phyloP scores from a whole-genome alignment of 2,797 vertebrate species.

The Protosalanx chinensis region DNA sequence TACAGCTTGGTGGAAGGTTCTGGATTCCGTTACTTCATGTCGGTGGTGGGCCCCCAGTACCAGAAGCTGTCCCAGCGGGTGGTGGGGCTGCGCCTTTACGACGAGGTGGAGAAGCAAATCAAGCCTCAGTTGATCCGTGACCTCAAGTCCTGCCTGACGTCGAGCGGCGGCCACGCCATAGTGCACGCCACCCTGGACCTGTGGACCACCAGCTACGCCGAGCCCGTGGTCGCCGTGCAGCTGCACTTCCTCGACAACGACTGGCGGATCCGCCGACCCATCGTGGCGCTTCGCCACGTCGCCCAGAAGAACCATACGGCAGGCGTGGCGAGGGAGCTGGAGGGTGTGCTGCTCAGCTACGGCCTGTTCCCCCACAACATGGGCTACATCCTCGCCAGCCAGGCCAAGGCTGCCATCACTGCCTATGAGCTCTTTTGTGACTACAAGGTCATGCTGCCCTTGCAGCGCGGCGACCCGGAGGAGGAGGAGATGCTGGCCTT shows the following conservation, averaged over 20 bases:
- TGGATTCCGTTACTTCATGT: slow-evolving; percentile 74
- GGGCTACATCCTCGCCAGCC: slow-evolving; percentile 68
- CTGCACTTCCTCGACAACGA: slow-evolving; percentile 69
- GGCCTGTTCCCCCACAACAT: slow-evolving; percentile 71
- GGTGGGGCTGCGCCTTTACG: slow-evolving; percentile 69
- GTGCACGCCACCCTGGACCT: slow-evolving; percentile 74
- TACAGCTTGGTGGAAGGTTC: slow-evolving; percentile 71
- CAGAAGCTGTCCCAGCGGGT: slow-evolving; percentile 65
- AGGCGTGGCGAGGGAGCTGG: slow-evolving; percentile 63
- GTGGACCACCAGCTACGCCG: slow-evolving; percentile 60
- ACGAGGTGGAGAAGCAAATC: slow-evolving; percentile 70
- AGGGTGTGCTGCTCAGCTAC: slow-evolving; percentile 73
- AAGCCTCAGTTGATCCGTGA: slow-evolving; percentile 75
- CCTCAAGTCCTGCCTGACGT: slow-evolving; percentile 62
- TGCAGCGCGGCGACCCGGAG: slow-evolving; percentile 62
- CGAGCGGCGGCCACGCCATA: slow-evolving; percentile 33
- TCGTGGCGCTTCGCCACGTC: slow-evolving; percentile 72
- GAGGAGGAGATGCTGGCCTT: slow-evolving; percentile 68
- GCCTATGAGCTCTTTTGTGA: slow-evolving; percentile 70
- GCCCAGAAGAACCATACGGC: slow-evolving; percentile 48
- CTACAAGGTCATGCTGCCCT: slow-evolving; percentile 68
- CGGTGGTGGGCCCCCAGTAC: slow-evolving; percentile 61
- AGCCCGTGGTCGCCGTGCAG: slow-evolving; percentile 63
- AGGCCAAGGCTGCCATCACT: slow-evolving; percentile 66
- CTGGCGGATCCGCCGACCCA: slow-evolving; percentile 70